Base-by-base conservation (phyloP, 2,113 vertebrate species). In the Peromyscus californicus region DNA sequence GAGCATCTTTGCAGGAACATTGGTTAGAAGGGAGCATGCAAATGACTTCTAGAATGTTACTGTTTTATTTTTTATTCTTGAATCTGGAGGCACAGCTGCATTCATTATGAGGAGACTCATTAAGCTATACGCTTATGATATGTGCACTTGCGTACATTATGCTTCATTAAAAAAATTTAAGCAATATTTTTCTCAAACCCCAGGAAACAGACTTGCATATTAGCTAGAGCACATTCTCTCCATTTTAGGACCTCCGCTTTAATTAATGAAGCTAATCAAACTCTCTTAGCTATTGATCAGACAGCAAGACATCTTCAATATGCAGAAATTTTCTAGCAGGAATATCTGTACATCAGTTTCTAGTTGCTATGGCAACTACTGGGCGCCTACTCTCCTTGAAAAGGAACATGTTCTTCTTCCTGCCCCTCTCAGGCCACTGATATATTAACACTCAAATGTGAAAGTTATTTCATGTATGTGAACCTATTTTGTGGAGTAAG, bases 241-340 rank as follows among this genome's bases (percentile, higher is more conserved):
- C 22, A 83, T 79, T 95, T 95, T 57, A 65, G 42, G 63, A 94
- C 7, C 21, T 96, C 29, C 91, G 88, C 54, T 96, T 85, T 95
- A 93, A 96, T 96, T 97, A 94, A 80, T 69, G 51, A 87, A 93
- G 69, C 11, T 94, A 95, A 69, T 93, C 51, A 95, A 95, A 95
- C 39, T 95, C n/a, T 82, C 95, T 78, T 57, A 83, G 59, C 59
- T 89, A 69, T 31, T 93, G 59, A 54, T 92, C 91, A 89, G 31
- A 92, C 39, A 93, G 72, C n/a, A 96, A 87, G 83, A 94, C 3
- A 82, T 59, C 70, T 91, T 76, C 72, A 63, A 78, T 51, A 83
- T 69, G 85, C 61, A 45, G 48, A 85, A 78, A 91, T 95, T 90
- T 48, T 96, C 39, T 91, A 94, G 39, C 67, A 96, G 48, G 54